phyloP scores from a whole-genome alignment of 2,113 vertebrate species.

The Marmota monax region DNA sequence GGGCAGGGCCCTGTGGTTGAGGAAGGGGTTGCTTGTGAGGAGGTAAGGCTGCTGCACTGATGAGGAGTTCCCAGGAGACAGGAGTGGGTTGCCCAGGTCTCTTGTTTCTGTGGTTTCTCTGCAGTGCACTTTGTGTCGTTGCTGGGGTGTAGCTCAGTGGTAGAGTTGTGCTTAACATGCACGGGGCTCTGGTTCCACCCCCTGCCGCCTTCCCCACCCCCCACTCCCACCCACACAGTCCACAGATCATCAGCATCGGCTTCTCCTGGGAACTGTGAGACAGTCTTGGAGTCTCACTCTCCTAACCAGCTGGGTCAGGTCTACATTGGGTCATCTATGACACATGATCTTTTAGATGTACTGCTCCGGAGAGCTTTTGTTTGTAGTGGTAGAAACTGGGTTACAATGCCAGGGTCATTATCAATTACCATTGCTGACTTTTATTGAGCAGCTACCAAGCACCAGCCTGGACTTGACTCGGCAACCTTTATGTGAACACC shows the following conservation, averaged over 20 bases:
- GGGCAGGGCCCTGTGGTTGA: neutral
- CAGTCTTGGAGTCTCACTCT: neutral
- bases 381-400: neutral
- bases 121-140: no score
- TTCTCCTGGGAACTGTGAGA: neutral
- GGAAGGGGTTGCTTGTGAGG: no score
- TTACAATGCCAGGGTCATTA: neutral
- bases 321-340: accelerated
- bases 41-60: neutral
- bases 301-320: no score
- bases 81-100: no score
- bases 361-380: neutral
- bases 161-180: no score
- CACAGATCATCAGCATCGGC: accelerated
- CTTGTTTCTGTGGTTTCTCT: neutral
- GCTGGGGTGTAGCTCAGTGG: neutral
- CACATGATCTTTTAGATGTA: neutral
- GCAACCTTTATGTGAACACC: neutral
- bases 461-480: accelerated
- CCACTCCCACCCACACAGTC: neutral
- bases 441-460: neutral
- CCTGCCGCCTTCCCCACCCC: neutral
- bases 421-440: neutral
- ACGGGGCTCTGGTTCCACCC: neutral
- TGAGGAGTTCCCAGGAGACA: neutral